Evolutionary conservation across 2,797 vertebrate species (phyloP), one percentile per base, ranked within the genome.

Genomic region (Poliocrania exsul): DNA sequence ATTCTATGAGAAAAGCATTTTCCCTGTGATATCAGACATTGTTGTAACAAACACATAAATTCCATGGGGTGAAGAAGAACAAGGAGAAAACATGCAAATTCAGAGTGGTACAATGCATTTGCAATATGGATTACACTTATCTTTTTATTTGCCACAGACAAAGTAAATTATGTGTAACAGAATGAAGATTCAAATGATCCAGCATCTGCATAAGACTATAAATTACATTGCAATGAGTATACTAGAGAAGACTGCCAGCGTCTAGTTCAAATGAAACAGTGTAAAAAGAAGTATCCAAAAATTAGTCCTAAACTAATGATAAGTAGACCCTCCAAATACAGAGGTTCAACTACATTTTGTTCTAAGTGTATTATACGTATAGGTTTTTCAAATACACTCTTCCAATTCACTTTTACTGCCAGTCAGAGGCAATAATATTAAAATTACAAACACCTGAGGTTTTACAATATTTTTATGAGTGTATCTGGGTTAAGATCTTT

Each of bases 91-190:
- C 73, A 81, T 86, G 50, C 37, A 97, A 95, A 98, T 98, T 96
- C 97, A 96, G 92, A 96, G 89, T 69, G 69, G 37, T 81, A 66
- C n/a, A 44, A 93, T 91, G 62, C 81, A 96, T 97, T 97, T 97
- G 92, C 97, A 97, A 97, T 98, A 97, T 97, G 97, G 96, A 95
- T 98, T 97, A 94, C 96, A 98, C 98, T 98, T 98, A 97, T 96
- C 95, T 97, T 98, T 98, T 98, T 98, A 98, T 98, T 98, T 97
- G 87, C 93, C 81, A 88, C 92, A 96, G 96, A 95, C 96, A 95
- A 90, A 90, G 67, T 96, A 97, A 98, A 97, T 98, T 97, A 97
- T 95, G 94, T 95, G 91, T 81, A 97, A 95, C 95, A 97, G 91
- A 97, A 97, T 44, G 70, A 88, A 86, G 56, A 96, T 97, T 89